Base-by-base conservation (phyloP, 2,888 invertebrate genomes). In the Andrena flavipes region DNA sequence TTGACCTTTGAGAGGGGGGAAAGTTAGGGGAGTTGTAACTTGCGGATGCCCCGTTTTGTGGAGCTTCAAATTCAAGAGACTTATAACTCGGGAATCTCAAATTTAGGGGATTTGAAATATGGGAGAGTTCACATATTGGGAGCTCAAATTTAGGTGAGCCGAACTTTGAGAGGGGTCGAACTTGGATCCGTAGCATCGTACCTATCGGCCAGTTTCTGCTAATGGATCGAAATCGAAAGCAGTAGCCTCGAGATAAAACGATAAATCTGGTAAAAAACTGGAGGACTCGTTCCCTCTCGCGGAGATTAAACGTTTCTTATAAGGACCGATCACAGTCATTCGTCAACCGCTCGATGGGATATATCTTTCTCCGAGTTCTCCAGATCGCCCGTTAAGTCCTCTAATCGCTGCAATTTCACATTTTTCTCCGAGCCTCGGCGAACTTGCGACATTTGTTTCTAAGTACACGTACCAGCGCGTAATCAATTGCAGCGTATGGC, bases 231-330 rank as follows among this genome's bases (percentile, higher is more conserved):
- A 68, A 79, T 81, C 59, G 77, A 73, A 67, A 84, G 69, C 54
- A 72, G 68, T 76, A 65, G 73, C 70, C 51, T 51, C 79, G 72
- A 79, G 82, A 75, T 78, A 84, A 80, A 72, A 76, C 84, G 80
- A 86, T 88, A 86, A 89, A 90, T 90, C 86, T 84, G 81, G 70
- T 74, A 56, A 76, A 80, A 42, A 70, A 75, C 33, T 59, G 20
- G 68, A 71, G 63, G 76, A 68, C 69, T 68, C 78, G 73, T 71
- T 68, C 62, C 54, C 35, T 35, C 60, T 68, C 8, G 79, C 63
- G 33, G 68, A 76, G 80, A 84, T 84, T 84, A 84, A 84, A 54
- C 69, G 79, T 69, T 76, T 84, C 84, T 83, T 84, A 73, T 72
- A 76, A 76, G 80, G 73, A 67, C 51, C 69, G 80, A 84, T 80